phyloP scores from a whole-genome alignment of 1,140 invertebrate species.

The Sycobia sp. region DNA sequence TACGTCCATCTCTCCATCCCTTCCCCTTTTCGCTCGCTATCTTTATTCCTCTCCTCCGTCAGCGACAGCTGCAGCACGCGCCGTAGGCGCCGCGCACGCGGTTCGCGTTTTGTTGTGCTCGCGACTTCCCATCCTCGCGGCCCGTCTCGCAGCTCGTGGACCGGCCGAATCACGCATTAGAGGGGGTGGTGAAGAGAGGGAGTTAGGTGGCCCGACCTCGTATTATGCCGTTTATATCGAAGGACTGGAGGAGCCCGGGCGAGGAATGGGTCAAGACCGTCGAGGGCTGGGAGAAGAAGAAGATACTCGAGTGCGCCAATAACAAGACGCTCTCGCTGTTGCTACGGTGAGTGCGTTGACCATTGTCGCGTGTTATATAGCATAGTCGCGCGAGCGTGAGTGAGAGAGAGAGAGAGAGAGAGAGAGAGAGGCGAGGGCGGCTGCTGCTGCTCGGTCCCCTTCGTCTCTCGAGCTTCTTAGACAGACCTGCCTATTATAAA shows the following conservation, averaged over 20 bases:
- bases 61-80: too few relatives aligned
- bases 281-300: slow-evolving; percentile 95
- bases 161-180: slow-evolving; percentile 1
- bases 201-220: background rate
- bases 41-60: too few relatives aligned
- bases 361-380: too few relatives aligned
- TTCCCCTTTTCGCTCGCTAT: too few relatives aligned
- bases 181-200: slow-evolving; percentile 2
- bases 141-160: background rate
- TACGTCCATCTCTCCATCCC: too few relatives aligned
- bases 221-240: slow-evolving; percentile 92
- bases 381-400: background rate
- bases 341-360: slow-evolving; percentile 50
- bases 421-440: background rate
- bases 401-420: background rate
- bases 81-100: too few relatives aligned
- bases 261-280: slow-evolving; percentile 98
- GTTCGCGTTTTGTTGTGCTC: too few relatives aligned
- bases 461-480: too few relatives aligned
- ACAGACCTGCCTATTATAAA: too few relatives aligned
- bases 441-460: background rate
- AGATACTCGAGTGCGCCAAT: slow-evolving; percentile 82
- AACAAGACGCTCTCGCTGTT: slow-evolving; percentile 59
- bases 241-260: slow-evolving; percentile 93
- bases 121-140: too few relatives aligned